Base-by-base conservation (phyloP, 2,113 vertebrate species). In the Ifrita kowaldi region DNA sequence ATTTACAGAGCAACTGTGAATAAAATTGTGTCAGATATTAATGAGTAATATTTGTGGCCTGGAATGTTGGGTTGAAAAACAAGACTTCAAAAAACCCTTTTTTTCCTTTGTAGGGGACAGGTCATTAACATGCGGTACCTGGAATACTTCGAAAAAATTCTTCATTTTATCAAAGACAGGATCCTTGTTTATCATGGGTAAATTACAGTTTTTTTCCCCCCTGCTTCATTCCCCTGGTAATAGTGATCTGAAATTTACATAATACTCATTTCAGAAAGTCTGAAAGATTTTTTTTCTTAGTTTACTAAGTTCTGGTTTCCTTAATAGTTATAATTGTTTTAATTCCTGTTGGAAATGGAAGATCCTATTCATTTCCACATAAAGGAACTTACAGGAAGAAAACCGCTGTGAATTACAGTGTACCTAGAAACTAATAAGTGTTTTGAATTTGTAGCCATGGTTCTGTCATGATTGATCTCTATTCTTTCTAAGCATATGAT, bases 151-250 rank as follows among this genome's bases (percentile, higher is more conserved):
- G 98, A 99, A 96, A 99, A 98, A 98, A 99, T 99, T 94, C 99
- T 99, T 53, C 98, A 98, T 97, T 99, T 99, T 97, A 99, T 99
- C 95, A 99, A 99, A 98, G 99, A 99, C 83, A 98, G 99, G 95
- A 99, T 99, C 97, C 98, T 99, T 82, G 99, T 99, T 87, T 99
- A 99, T 96, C 99, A 99, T 18, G 98, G 99, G 99, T 99, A 98
- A 96, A 98, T 74, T 53, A 42, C 85, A 63, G 6, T 21, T 2
- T 24, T 17, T 37, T 30, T 11, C 7, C 16, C 16, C 7, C 10
- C 39, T n/a, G 3, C 20, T 83, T 81, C 8, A 2, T 8, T 62
- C 9, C 11, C 11, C 27, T 70, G 18, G 5, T 84, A 82, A 63
- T 35, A 78, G 24, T 55, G 60, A 47, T 75, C 57, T 82, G 37